These are phyloP conservation scores for Drosophila subpulchrella DNA, from an alignment of 1,140 invertebrate genomes.

Conservation along the genomic window DNA sequence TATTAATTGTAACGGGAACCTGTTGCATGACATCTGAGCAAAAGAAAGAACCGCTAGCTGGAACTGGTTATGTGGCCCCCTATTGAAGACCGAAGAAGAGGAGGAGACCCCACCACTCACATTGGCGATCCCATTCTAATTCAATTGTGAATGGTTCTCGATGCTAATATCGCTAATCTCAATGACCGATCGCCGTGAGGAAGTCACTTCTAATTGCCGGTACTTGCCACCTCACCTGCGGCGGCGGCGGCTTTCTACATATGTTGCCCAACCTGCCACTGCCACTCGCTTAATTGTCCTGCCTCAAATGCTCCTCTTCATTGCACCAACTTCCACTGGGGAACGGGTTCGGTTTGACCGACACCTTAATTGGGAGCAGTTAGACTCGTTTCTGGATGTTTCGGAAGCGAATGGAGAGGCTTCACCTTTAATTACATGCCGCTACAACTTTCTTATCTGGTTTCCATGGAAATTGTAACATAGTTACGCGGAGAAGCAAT, in stretches of 20 bases:
- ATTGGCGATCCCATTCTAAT: constrained; percentile 36
- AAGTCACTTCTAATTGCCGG: constrained; percentile 58
- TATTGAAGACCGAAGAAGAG: background rate
- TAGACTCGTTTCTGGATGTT: constrained; percentile 70
- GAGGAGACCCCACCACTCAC: constrained; percentile 7
- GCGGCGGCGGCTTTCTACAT: constrained; percentile 52
- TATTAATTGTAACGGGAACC: constrained; percentile 77
- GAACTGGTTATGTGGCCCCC: constrained; percentile 58
- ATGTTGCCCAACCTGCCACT: constrained; percentile 49
- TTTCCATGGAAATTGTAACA: constrained; percentile 44
- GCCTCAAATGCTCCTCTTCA: constrained; percentile 25
- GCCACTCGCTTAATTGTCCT: constrained; percentile 41
- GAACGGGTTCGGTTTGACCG: constrained; percentile 75
- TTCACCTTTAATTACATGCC: constrained; percentile 55
- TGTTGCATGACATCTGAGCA: constrained; percentile 71
- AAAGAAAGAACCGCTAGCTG: constrained; percentile 64
- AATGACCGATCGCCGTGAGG: constrained; percentile 20
- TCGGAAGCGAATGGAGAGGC: constrained; percentile 60
- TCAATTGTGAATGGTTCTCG: constrained; percentile 16
- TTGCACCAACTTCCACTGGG: background rate
- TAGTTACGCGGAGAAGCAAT: constrained; percentile 1
- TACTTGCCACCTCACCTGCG: constrained; percentile 52
- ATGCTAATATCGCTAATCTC: constrained; percentile 49
- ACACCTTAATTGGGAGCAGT: constrained; percentile 74
- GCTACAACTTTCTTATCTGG: constrained; percentile 68